Base-by-base conservation (phyloP, 1,140 invertebrate genomes). In the Papilio xuthus region DNA sequence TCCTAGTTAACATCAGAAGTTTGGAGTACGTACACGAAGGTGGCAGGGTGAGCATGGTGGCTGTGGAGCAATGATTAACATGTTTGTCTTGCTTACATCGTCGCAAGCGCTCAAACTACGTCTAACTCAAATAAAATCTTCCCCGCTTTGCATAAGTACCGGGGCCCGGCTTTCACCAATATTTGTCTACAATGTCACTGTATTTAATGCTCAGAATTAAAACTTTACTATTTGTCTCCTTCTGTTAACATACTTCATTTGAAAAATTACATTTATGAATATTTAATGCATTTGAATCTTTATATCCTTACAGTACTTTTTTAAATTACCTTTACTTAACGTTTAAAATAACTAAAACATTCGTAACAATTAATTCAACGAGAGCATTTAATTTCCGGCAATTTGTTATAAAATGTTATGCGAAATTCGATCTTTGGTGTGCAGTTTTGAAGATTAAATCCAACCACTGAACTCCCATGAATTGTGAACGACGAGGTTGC, bases 41-140 rank as follows among this genome's bases (percentile, higher is more conserved):
- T 53, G 77, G 77, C 63, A 77, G 77, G 80, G 67, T 63, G 74
- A 53, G 50, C 50, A 53, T 18, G 67, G 80, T 50, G 78, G 53
- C 78, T 73, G 82, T 83, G 82, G 88, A 84, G 83, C 83, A 88
- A 88, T 92, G 92, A 92, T 92, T 92, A 92, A 92, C 91, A 91
- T 93, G 90, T 93, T 93, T 93, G 92, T 90, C 88, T 93, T 92
- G 88, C 90, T 93, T 90, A 92, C 89, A 91, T 90, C 90, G 92
- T 91, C 89, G 88, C 87, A 83, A 88, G 87, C 85, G 85, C 88
- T 87, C 85, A 90, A 92, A 93, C 90, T 90, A 90, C 89, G 85
- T 84, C 84, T 82, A 92, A 92, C 85, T 93, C 89, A 92, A 93
- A 93, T 93, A 93, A 93, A 93, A 92, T 93, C 87, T 84, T 82